Evolutionary conservation across 1,140 invertebrate species (phyloP), one percentile per base, ranked within the genome.

Genomic region (fruit fly (Drosophila melanogaster)): DNA sequence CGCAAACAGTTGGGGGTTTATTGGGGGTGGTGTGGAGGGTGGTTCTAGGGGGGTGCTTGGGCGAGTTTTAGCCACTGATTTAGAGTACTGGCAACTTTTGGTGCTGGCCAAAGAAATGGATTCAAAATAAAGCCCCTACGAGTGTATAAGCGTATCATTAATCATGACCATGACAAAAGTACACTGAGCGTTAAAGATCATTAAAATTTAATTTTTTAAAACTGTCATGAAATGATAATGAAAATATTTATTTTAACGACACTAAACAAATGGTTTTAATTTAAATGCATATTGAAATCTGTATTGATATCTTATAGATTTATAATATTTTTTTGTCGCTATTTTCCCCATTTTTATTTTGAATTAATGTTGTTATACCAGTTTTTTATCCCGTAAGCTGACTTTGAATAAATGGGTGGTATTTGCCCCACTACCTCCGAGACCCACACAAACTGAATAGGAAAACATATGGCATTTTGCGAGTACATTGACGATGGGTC

Each of bases 401-500:
- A 3, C 24, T 56, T 30, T 40, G 33, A 17, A 60, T 49, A 57
- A 19, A 19, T 4, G 19, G 35, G 15, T 19, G 24, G 17, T 35
- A 35, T 3, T 38, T 37, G 7, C 14, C 15, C 22, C 30, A 38
- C 4, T 19, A 8, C 12, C 37, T 24, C 26, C 58, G 15, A 38
- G 12, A 55, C 22, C 43, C 26, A 22, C 19, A 46, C 10, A 41
- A 38, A 44, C 53, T 19, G 11, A n/a, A 19, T 22, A 19, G 37
- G 30, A 53, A 40, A 81, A 77, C 83, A 87, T 81, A 87, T 86
- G 78, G 83, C 78, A 51, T 53, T 65, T 54, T 67, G 66, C 33
- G 46, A 77, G 51, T 79, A 59, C 73, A 84, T 84, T 77, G 79
- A 67, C 84, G 66, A 74, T 78, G 71, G 84, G 54, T 84, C 79